Conservation (phyloP, 2,797 vertebrate genomes). For the Knipowitschia caucasica region DNA sequence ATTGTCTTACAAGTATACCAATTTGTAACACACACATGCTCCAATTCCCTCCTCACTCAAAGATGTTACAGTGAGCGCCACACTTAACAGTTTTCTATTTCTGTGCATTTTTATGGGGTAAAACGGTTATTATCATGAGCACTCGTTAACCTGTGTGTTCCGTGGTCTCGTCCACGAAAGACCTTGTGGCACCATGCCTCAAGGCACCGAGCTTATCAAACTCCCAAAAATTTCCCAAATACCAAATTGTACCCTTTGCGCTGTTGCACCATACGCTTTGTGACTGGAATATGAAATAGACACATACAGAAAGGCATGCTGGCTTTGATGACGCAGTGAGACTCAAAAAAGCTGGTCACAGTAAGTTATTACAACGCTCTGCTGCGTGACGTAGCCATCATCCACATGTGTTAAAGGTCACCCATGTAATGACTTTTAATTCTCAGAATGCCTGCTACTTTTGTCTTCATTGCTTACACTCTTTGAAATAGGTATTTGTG, state of each 20-base stretch:
- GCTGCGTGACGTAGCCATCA: constrained; percentile 20
- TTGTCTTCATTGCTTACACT: constrained; percentile 32
- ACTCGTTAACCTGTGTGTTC: constrained; percentile 18
- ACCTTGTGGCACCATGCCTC: constrained; percentile 54
- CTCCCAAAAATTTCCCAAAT: constrained; percentile 41
- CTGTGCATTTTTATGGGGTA: constrained; percentile 12
- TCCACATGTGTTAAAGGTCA: constrained; percentile 59
- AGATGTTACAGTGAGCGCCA: constrained; percentile 31
- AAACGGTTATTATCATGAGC: constrained; percentile 19
- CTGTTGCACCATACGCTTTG: constrained; percentile 54
- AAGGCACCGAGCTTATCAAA: constrained; percentile 56
- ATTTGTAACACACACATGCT: constrained; percentile 40
- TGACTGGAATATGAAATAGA: constrained; percentile 70
- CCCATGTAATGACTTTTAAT: constrained; percentile 30
- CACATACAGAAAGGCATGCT: constrained; percentile 42
- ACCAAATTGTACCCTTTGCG: constrained; percentile 57
- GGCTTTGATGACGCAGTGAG: constrained; percentile 62
- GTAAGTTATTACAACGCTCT: constrained; percentile 38
- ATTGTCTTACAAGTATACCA: constrained; percentile 56
- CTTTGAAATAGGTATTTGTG: constrained; percentile 16
- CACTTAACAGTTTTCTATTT: constrained; percentile 29
- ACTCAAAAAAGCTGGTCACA: constrained; percentile 41
- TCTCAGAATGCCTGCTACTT: constrained; percentile 38
- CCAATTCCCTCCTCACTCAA: constrained; percentile 23
- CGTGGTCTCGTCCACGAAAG: constrained; percentile 53